A percentile compares a stretch with the other conserved stretches of the same genome.
phyloP scores from a whole-genome alignment of 2,113 vertebrate genomes.

The Acanthochromis polyacanthus region DNA sequence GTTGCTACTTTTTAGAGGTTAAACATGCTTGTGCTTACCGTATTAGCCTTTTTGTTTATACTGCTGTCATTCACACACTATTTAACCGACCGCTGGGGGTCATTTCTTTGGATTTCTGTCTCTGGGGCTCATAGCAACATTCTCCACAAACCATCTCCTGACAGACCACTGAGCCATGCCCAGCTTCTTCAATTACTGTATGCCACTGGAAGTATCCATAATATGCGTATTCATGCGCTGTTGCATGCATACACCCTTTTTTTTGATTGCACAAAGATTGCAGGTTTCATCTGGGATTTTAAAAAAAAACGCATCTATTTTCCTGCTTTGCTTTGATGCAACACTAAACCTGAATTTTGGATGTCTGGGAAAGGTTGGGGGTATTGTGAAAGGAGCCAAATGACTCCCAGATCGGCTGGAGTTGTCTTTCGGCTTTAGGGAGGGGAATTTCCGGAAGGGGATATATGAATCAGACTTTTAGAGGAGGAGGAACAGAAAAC shows the following conservation, averaged over 20 bases:
- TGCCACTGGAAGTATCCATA: background rate
- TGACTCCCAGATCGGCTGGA: slow-evolving; percentile 54
- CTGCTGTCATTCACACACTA: slow-evolving; percentile 15
- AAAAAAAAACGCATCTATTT: slow-evolving; percentile 31
- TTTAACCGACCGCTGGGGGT: slow-evolving; percentile 43
- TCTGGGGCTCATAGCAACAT: slow-evolving; percentile 48
- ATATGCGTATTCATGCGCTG: slow-evolving; percentile 46
- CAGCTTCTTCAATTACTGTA: slow-evolving; percentile 44
- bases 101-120: slow-evolving; percentile 46
- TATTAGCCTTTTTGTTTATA: slow-evolving; percentile 16
- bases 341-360: slow-evolving; percentile 62
- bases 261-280: slow-evolving; percentile 62
- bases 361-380: slow-evolving; percentile 45
- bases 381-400: slow-evolving; percentile 58
- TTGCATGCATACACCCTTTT: slow-evolving; percentile 20
- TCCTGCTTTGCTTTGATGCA: slow-evolving; percentile 71
- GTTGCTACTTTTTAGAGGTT: background rate
- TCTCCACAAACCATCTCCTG: slow-evolving; percentile 53
- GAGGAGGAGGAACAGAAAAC: slow-evolving; percentile 73
- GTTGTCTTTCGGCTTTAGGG: slow-evolving; percentile 49
- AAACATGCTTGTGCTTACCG: background rate
- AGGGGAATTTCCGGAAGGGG: slow-evolving; percentile 45
- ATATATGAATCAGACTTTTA: slow-evolving; percentile 75
- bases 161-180: slow-evolving; percentile 58
- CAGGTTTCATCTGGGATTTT: slow-evolving; percentile 32